A percentile compares a stretch with the other conserved stretches of the same genome.
Evolutionary conservation across 2,888 invertebrate species (phyloP).

Genomic region (Orthosia gracilis): DNA sequence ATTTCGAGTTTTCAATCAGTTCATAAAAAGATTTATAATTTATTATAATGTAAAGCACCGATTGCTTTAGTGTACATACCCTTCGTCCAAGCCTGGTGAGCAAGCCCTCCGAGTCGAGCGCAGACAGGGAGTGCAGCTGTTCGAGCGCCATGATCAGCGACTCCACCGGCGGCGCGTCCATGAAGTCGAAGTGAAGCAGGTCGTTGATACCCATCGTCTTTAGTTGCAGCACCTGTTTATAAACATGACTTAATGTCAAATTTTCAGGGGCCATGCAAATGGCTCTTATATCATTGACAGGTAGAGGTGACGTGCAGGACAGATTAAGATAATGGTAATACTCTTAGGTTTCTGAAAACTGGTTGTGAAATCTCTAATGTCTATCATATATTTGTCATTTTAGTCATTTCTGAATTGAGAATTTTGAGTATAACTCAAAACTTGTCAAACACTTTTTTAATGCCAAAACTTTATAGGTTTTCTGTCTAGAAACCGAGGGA

Average conservation of each 20-base stretch:
- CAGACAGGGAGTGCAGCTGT: constrained; percentile 98
- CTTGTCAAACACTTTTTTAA: no score
- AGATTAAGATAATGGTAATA: no score
- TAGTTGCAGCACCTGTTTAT: constrained; percentile 94
- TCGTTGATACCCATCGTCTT: constrained; percentile 99
- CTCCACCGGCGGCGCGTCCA: constrained; percentile 99
- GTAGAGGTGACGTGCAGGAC: no score
- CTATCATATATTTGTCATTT: no score
- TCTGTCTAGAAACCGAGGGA: no score
- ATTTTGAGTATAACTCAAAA: no score
- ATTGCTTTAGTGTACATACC: constrained; percentile 77
- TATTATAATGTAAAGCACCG: not conserved
- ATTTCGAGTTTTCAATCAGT: not conserved
- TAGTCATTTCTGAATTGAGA: no score
- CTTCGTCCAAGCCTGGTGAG: constrained; percentile 95
- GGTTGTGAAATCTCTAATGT: no score
- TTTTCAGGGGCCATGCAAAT: no score
- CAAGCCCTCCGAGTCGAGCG: constrained; percentile 98
- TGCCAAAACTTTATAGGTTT: no score
- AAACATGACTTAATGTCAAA: not conserved
- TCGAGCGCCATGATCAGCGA: constrained; percentile 99
- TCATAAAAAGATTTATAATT: not conserved
- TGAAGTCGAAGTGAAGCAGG: constrained; percentile 99
- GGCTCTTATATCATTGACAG: no score
- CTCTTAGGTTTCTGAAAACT: no score